Evolutionary conservation across 2,797 vertebrate genomes (phyloP).

Genomic region (Poeciliopsis gracilis): DNA sequence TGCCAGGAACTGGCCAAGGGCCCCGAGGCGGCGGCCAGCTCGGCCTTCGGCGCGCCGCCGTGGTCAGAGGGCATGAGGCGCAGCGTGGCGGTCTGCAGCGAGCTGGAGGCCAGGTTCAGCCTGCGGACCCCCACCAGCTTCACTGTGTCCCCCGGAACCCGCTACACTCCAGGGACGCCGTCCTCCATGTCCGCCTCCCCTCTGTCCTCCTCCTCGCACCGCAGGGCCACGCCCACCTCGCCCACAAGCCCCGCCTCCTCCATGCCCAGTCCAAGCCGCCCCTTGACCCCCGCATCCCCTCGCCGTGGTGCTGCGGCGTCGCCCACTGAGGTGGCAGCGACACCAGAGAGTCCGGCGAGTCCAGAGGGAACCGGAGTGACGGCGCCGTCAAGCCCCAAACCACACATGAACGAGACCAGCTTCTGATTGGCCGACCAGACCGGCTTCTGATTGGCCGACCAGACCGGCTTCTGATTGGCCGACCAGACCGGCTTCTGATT

Average conservation of each 20-base stretch:
- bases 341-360: constrained; percentile 33
- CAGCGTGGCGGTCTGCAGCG: constrained; percentile 69
- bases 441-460: background rate
- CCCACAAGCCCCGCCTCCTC: constrained; percentile 45
- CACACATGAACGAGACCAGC: constrained; percentile 88
- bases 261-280: constrained; percentile 47
- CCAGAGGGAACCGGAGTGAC: constrained; percentile 27
- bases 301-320: constrained; percentile 10
- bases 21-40: constrained; percentile 52
- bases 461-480: constrained; percentile 80
- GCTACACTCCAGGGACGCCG: constrained; percentile 17
- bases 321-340: constrained; percentile 32
- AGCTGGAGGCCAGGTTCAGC: constrained; percentile 73
- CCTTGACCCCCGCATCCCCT: constrained; percentile 44
- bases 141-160: constrained; percentile 45
- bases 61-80: constrained; percentile 64
- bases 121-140: constrained; percentile 62
- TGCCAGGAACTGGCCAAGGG: constrained; percentile 88
- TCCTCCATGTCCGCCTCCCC: constrained; percentile 21
- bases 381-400: constrained; percentile 75
- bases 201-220: constrained; percentile 5
- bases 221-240: constrained; percentile 39
- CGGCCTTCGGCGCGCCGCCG: constrained; percentile 8
- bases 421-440: constrained; percentile 56
- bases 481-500: constrained; percentile 82